A percentile compares a stretch with the other conserved stretches of the same genome.
Evolutionary conservation across 2,113 vertebrate genomes (phyloP).

Genomic region (Papio anubis): DNA sequence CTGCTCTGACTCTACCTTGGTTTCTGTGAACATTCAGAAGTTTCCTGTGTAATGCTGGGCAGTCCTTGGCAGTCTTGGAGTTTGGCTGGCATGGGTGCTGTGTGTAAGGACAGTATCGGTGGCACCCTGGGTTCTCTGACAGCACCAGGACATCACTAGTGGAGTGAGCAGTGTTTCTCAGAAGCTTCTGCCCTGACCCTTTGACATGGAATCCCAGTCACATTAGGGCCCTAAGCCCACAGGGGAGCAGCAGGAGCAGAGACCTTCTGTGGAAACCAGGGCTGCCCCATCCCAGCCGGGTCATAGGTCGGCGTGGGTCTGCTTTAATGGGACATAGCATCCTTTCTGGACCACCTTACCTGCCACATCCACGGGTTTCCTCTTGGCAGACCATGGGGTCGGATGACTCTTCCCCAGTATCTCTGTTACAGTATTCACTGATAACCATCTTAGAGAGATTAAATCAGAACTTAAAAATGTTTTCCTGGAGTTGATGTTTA

Average conservation of each 20-base stretch:
- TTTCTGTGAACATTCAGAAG: neutral
- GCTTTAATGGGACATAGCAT: neutral
- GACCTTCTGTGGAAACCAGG: neutral
- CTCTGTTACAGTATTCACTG: neutral
- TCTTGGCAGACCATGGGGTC: neutral
- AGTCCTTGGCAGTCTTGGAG: neutral
- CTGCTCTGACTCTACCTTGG: neutral
- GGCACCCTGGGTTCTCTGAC: neutral
- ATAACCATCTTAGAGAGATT: neutral
- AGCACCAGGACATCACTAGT: no score
- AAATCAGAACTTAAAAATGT: neutral
- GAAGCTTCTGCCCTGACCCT: neutral
- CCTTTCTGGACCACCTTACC: neutral
- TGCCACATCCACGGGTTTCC: fast-evolving
- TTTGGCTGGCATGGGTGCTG: neutral
- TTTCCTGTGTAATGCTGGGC: neutral
- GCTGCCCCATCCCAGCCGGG: neutral
- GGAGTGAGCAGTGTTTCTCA: neutral
- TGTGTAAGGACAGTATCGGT: fast-evolving
- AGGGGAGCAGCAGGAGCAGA: neutral
- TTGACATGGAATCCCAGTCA: neutral
- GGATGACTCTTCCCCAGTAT: neutral
- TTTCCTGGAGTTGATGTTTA: conserved; percentile 15
- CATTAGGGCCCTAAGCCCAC: neutral
- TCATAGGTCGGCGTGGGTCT: neutral